A percentile compares a stretch with the other conserved stretches of the same genome.
Conservation (phyloP, 30 jellyfish, hydroid and myxozoan genomes). For the Haliclystus octoradiatus region DNA sequence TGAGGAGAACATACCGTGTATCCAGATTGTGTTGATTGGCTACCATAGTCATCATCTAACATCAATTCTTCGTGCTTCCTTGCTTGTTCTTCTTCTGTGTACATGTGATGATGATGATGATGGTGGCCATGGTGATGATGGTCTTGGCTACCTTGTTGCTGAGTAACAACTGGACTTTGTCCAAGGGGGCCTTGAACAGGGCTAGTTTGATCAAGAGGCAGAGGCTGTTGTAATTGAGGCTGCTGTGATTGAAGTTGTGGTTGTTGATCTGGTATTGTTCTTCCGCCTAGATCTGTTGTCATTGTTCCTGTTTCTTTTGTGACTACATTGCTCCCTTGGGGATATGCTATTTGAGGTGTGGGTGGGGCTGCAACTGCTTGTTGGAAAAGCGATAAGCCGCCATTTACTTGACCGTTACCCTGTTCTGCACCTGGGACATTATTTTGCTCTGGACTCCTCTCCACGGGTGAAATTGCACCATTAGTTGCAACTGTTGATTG, state of each 20-base stretch:
- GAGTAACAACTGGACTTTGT: neutral
- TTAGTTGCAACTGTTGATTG: neutral
- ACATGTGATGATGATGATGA: neutral
- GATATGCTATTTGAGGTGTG: neutral
- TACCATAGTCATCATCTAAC: neutral
- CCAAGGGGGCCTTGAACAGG: neutral
- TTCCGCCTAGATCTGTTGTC: neutral
- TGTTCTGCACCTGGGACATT: neutral
- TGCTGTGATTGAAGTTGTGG: neutral
- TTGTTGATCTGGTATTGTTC: neutral
- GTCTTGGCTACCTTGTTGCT: neutral
- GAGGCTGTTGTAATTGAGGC: no score
- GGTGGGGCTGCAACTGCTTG: slow-evolving; percentile 1
- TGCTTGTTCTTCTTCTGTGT: neutral
- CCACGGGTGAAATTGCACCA: neutral
- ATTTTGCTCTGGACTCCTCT: neutral
- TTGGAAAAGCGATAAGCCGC: no score
- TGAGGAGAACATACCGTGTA: no score
- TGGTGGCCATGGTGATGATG: neutral
- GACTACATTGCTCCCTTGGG: neutral
- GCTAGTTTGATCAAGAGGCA: no score
- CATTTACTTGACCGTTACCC: neutral
- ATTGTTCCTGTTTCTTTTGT: neutral
- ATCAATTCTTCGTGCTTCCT: slow-evolving; percentile 1
- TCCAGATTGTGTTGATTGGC: neutral